Conservation (phyloP, 2,113 vertebrate species). For the Amia ocellicauda region DNA sequence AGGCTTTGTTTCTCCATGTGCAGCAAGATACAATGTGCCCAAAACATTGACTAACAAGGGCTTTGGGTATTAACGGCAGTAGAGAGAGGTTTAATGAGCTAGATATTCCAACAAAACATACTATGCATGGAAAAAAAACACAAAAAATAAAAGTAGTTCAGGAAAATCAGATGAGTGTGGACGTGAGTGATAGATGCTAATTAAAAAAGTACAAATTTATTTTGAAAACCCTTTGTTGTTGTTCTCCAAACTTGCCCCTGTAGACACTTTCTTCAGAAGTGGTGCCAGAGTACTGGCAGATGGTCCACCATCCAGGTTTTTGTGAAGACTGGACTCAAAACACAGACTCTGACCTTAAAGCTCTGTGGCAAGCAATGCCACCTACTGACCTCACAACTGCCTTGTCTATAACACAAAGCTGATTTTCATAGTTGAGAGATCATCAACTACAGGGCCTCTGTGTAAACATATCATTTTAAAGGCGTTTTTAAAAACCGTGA, state of each 20-base stretch:
- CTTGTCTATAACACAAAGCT: background rate
- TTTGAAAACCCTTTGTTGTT: background rate
- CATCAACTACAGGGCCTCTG: background rate
- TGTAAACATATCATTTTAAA: slow-evolving; percentile 9
- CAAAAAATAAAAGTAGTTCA: background rate
- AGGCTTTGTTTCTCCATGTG: background rate
- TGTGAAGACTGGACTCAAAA: background rate
- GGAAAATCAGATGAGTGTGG: background rate
- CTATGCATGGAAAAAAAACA: background rate
- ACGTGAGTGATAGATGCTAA: background rate
- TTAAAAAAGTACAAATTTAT: background rate
- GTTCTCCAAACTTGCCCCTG: background rate
- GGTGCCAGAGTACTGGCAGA: slow-evolving; percentile 11
- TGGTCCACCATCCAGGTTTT: background rate
- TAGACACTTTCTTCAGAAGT: background rate
- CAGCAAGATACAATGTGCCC: background rate
- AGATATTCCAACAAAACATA: no score
- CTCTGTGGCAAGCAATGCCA: background rate
- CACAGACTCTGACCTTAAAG: background rate
- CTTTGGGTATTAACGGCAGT: background rate
- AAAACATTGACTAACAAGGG: background rate
- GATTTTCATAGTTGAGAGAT: slow-evolving; percentile 1
- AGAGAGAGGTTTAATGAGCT: background rate
- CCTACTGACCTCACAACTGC: background rate
- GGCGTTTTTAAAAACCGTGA: background rate